phyloP scores from a whole-genome alignment of 2,113 vertebrate species.

The Fregata magnificens region DNA sequence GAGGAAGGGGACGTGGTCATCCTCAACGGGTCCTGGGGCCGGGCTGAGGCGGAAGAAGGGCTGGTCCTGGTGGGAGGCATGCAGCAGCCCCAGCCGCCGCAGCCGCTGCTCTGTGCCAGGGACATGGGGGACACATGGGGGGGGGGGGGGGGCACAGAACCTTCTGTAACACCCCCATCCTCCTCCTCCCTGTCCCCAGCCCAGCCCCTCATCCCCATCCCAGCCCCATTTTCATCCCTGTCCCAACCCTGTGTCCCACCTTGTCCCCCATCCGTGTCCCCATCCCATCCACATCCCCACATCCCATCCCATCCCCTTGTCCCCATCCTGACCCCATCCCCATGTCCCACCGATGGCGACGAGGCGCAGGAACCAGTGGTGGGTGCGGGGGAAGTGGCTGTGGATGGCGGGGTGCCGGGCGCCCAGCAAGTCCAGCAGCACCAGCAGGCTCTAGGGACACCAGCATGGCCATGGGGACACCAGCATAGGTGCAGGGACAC shows the following conservation, averaged over 20 bases:
- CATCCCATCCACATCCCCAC: not conserved
- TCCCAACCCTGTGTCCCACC: not conserved
- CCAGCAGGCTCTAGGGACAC: slow-evolving; percentile 81
- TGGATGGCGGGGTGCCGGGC: slow-evolving; percentile 79
- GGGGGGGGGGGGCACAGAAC: not conserved
- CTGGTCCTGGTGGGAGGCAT: slow-evolving; percentile 75
- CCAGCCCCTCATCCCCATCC: not conserved
- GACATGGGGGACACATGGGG: not conserved
- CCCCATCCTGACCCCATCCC: not conserved
- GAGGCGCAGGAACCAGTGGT: slow-evolving; percentile 86
- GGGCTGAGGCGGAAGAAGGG: slow-evolving; percentile 84
- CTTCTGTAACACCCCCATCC: no score
- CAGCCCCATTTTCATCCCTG: not conserved
- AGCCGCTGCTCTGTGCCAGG: slow-evolving; percentile 80
- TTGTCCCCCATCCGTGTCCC: not conserved
- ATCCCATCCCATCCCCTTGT: not conserved
- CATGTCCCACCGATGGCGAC: slow-evolving; percentile 75
- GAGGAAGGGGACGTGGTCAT: slow-evolving; percentile 90
- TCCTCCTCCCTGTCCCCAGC: not conserved
- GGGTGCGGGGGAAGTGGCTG: slow-evolving; percentile 87
- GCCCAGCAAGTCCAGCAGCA: slow-evolving; percentile 88
- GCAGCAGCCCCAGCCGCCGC: slow-evolving; percentile 80
- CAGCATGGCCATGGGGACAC: not conserved
- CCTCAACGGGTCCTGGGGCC: slow-evolving; percentile 81
- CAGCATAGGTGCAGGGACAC: no score